Evolutionary conservation across 2,888 invertebrate genomes (phyloP).

Genomic region (Phragmatobia fuliginosa): DNA sequence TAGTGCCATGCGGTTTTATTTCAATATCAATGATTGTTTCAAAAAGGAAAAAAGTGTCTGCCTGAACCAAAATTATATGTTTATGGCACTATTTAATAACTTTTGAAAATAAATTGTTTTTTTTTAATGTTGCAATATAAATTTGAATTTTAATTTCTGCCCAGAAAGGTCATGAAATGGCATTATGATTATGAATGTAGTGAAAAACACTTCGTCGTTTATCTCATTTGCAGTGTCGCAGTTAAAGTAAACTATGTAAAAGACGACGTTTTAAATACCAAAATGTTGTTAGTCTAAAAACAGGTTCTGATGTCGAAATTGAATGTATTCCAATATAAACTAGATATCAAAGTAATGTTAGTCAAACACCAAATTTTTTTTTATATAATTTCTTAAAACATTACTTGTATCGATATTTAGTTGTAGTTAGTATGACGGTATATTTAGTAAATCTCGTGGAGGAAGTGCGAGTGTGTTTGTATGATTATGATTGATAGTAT

Average conservation of each 20-base stretch:
- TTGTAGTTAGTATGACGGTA: constrained; percentile 31
- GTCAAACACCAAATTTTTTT: constrained; percentile 29
- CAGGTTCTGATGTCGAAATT: constrained; percentile 26
- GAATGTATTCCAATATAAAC: constrained; percentile 31
- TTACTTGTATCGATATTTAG: constrained; percentile 40
- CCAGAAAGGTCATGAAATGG: not conserved
- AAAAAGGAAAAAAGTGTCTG: not conserved
- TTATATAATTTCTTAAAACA: constrained; percentile 24
- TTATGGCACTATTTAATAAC: not conserved
- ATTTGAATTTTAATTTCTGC: not conserved
- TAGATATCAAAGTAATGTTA: constrained; percentile 47
- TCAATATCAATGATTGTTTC: not conserved
- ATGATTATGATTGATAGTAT: constrained; percentile 17
- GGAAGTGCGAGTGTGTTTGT: constrained; percentile 16
- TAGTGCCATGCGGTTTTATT: not conserved
- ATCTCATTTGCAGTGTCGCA: constrained; percentile 8
- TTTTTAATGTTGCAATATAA: not conserved
- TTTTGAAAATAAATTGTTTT: not conserved
- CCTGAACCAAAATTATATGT: not conserved
- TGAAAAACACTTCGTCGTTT: not conserved
- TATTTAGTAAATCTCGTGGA: constrained; percentile 11
- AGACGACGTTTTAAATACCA: constrained; percentile 1
- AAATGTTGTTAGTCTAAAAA: constrained; percentile 3
- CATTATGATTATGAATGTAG: not conserved
- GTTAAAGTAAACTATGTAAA: not conserved